Base-by-base conservation (phyloP, 2,797 vertebrate species). In the Sylvilagus floridanus region DNA sequence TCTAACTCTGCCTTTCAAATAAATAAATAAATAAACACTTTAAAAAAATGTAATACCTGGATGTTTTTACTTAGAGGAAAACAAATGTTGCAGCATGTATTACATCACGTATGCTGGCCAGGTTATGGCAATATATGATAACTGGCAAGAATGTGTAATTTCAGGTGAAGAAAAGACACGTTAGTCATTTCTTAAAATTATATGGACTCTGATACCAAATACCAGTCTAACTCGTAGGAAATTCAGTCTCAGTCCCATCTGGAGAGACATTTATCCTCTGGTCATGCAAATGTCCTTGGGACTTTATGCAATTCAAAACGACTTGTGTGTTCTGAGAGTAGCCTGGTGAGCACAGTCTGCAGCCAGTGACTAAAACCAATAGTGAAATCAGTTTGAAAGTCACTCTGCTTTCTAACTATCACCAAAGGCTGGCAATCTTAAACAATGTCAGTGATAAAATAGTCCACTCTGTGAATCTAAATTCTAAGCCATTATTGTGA, bases 191-290 rank as follows among this genome's bases (percentile, higher is more conserved):
- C 7, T 91, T 91, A 22, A 90, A 91, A 91, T 86, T 7, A 62
- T 90, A 92, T 85, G 35, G 90, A 84, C 77, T 87, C n/a, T 28
- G 50, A 71, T 47, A 12, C 32, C 60, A 90, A 94, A 73, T 12
- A 65, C 19, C 6, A 90, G n/a, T 84, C 11, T 91, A 60, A 71
- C 5, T 88, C 12, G 11, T 28, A 35, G 63, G n/a, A 69, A 84
- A 91, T 91, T 89, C 73, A 77, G 89, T 91, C 32, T 85, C n/a
- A 77, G 28, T 84, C 47, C 62, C n/a, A 77, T 75, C 69, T 89
- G 32, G 24, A n/a, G 52, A 76, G 5, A 60, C 7, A 13, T 79
- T 68, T 81, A 37, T 16, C 4, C 11, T 4, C n/a, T 71, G 12
- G 30, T 47, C 66, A 11, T 54, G 28, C 14, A 88, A 90, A 90